Base-by-base conservation (phyloP, 1,140 invertebrate genomes). In the Hylaeus anthracinus region DNA sequence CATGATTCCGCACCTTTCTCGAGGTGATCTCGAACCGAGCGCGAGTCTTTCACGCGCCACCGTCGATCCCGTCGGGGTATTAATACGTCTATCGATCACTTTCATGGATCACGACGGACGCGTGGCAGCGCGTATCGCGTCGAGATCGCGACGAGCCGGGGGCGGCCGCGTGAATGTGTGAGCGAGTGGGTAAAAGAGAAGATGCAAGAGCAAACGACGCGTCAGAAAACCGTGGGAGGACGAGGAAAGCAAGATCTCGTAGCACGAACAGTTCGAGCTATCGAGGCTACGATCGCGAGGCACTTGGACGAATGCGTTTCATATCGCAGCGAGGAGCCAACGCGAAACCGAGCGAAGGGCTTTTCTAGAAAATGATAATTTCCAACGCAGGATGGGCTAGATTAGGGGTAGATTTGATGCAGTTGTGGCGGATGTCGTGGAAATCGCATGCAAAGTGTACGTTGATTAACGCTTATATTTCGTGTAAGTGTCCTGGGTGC, bases 121-220 rank as follows among this genome's bases (percentile, higher is more conserved):
- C 1, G 1, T 6, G 26, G 1, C 15, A 4, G 39, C 9, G 41
- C 5, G 5, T 41, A 41, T 64, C 64, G 43, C 58, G 67, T 83
- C 85, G 84, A 85, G 85, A 37, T 79, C 84, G 70, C 82, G 80
- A 67, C 84, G 77, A 69, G 82, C 9, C 3, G 8, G 60, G 48
- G 79, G 76, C 83, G 89, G 74, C 45, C 67, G 89, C 88, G 85
- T 90, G 90, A 91, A 88, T 91, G 91, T 72, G 88, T 85, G 91
- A 85, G 85, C 86, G 90, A 89, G 71, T 91, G 91, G 70, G 81
- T 86, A 82, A 83, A 85, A 87, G 82, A 87, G 82, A 12, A 87
- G 78, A 85, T 86, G 81, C 77, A 82, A 86, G 82, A 82, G 73
- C 56, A 56, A 61, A 77, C 41, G 48, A 84, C 55, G 56, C 10